Conservation (phyloP, 2,888 invertebrate genomes). For the Diplazon laetatorius region DNA sequence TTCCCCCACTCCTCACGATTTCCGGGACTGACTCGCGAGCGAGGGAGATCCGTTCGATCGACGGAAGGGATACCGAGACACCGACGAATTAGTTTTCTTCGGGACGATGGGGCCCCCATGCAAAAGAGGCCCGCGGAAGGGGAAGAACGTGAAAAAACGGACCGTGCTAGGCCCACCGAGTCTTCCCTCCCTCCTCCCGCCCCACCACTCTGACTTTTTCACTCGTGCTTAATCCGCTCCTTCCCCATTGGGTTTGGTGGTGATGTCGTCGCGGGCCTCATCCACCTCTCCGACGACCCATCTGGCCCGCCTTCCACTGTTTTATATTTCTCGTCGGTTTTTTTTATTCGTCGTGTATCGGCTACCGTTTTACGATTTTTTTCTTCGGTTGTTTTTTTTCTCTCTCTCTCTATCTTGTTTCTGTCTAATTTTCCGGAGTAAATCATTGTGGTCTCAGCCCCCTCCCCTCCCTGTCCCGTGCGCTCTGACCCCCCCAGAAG, state of each 20-base stretch:
- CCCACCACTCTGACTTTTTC: no score
- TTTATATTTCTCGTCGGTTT: slow-evolving; percentile 17
- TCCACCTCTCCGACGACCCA: slow-evolving; percentile 33
- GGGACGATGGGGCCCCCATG: background rate
- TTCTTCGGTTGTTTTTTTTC: slow-evolving; percentile 4
- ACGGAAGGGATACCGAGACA: background rate
- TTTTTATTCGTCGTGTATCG: slow-evolving; percentile 36
- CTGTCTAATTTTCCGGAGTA: slow-evolving; percentile 41
- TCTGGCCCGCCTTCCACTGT: slow-evolving; percentile 27
- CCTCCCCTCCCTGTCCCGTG: slow-evolving; percentile 15
- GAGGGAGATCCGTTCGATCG: slow-evolving; percentile 9
- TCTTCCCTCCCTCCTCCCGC: slow-evolving; percentile 8
- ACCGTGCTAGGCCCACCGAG: slow-evolving; percentile 1
- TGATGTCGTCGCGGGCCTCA: slow-evolving; percentile 33
- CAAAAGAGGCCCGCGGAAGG: background rate
- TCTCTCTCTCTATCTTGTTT: background rate
- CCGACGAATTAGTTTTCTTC: slow-evolving; percentile 11
- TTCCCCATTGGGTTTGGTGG: slow-evolving; percentile 34
- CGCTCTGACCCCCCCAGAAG: slow-evolving; percentile 60
- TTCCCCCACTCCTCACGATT: no score
- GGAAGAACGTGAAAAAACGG: slow-evolving; percentile 18
- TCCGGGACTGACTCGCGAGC: background rate
- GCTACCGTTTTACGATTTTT: slow-evolving; percentile 48
- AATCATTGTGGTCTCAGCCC: slow-evolving; percentile 55
- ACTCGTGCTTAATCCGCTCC: slow-evolving; percentile 30